Conservation (phyloP, 1,140 invertebrate species). For the Hirudo medicinalis region DNA sequence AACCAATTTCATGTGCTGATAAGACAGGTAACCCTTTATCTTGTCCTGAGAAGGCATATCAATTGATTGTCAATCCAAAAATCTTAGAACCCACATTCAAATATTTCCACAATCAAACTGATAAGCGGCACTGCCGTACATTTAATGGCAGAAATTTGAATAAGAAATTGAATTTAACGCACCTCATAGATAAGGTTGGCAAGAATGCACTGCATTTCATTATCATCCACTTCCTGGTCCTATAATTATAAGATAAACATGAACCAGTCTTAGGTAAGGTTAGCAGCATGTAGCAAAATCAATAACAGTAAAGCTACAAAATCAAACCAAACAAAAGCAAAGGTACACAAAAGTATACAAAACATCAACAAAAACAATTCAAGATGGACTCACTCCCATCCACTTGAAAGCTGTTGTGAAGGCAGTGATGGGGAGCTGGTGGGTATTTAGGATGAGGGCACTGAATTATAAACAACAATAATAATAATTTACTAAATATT, state of each 20-base stretch:
- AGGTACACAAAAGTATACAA: slow-evolving; percentile 17
- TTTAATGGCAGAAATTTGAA: neutral
- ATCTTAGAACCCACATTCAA: neutral
- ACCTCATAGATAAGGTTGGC: slow-evolving; percentile 90
- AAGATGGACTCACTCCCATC: slow-evolving; percentile 36
- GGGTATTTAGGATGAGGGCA: slow-evolving; percentile 66
- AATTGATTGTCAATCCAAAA: neutral
- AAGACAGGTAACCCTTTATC: slow-evolving; percentile 84
- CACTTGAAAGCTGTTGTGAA: slow-evolving; percentile 65
- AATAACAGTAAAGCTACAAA: neutral
- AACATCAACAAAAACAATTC: slow-evolving; percentile 9
- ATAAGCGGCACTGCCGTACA: neutral
- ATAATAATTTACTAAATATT: neutral
- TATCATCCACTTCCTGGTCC: slow-evolving; percentile 70
- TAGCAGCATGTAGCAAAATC: neutral
- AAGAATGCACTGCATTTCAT: slow-evolving; percentile 88
- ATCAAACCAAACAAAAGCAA: neutral
- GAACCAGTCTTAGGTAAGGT: too few relatives aligned
- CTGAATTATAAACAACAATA: slow-evolving; percentile 35
- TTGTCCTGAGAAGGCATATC: slow-evolving; percentile 40
- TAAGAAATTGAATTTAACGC: slow-evolving; percentile 11
- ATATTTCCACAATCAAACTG: neutral
- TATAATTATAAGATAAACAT: slow-evolving; percentile 42
- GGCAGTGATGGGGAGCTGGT: slow-evolving; percentile 74
- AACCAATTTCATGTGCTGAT: slow-evolving; percentile 89